Percentiles rank a stretch among this genome's conserved stretches.
Conservation (phyloP, 2,113 vertebrate species). For the Phrynosoma blainvillii region DNA sequence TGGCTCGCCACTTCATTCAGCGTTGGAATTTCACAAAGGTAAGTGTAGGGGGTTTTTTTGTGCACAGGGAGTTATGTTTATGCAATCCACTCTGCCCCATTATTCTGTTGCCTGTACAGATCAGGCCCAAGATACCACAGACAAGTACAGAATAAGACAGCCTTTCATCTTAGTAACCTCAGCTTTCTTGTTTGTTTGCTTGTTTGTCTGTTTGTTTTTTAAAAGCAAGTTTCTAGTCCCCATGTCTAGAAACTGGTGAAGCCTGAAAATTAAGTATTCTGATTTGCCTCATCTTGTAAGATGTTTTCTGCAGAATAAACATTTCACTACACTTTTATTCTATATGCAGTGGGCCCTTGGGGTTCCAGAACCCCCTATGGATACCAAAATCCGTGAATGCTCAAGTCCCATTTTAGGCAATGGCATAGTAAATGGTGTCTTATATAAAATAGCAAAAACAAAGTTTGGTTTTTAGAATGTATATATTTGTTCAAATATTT, state of each 20-base stretch:
- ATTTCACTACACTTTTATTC: background rate
- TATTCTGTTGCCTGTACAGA: background rate
- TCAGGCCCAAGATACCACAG: background rate
- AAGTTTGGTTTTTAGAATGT: no score
- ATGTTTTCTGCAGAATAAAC: background rate
- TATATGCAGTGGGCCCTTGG: background rate
- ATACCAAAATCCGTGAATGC: no score
- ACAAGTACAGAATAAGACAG: background rate
- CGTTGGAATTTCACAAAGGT: conserved; percentile 99
- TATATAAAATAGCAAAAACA: no score
- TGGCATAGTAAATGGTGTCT: no score
- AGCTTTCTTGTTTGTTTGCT: no score
- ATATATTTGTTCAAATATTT: no score
- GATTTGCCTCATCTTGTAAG: no score
- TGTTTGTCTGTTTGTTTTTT: background rate
- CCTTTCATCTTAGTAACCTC: background rate
- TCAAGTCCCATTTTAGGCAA: no score
- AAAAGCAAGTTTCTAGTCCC: background rate
- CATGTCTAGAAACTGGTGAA: background rate
- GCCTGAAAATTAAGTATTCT: background rate
- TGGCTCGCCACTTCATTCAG: conserved; percentile 96
- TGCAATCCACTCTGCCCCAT: background rate
- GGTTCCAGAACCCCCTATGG: no score
- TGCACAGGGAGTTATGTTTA: background rate
- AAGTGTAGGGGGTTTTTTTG: background rate